A percentile compares a stretch with the other conserved stretches of the same genome.
Evolutionary conservation across 2,113 vertebrate genomes (phyloP).

Genomic region (Daboia siamensis): DNA sequence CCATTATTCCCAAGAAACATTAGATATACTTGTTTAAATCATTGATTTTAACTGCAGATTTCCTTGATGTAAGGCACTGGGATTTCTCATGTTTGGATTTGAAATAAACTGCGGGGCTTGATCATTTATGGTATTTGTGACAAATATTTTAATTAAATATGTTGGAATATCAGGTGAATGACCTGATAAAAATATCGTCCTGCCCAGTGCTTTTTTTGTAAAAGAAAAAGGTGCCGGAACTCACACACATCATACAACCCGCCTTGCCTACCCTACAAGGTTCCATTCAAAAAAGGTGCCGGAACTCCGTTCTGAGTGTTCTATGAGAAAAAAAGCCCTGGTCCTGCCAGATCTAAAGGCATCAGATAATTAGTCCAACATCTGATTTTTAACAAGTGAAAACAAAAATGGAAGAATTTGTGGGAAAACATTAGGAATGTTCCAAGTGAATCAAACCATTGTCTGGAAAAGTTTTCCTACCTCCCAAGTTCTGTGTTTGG

Average conservation of each 20-base stretch:
- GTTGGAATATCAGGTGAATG: neutral
- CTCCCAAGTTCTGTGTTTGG: neutral
- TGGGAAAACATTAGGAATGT: neutral
- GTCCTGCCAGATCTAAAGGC: neutral
- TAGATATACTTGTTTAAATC: neutral
- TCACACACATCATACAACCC: no score
- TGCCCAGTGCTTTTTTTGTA: no score
- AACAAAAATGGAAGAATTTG: neutral
- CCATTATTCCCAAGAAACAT: neutral
- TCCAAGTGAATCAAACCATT: neutral
- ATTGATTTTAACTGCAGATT: neutral
- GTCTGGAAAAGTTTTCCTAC: neutral
- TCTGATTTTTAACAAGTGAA: neutral
- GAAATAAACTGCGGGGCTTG: neutral
- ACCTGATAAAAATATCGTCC: neutral
- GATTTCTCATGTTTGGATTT: neutral
- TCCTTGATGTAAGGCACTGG: neutral
- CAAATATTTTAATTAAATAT: neutral
- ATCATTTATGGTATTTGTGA: neutral
- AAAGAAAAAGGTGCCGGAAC: no score
- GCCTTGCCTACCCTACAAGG: no score
- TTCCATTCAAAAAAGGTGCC: no score
- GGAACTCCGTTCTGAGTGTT: no score
- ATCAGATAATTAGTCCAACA: neutral
- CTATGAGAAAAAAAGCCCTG: no score